Evolutionary conservation across 2,113 vertebrate species (phyloP), one percentile per base, ranked within the genome.

Genomic region (Amazona guildingii): DNA sequence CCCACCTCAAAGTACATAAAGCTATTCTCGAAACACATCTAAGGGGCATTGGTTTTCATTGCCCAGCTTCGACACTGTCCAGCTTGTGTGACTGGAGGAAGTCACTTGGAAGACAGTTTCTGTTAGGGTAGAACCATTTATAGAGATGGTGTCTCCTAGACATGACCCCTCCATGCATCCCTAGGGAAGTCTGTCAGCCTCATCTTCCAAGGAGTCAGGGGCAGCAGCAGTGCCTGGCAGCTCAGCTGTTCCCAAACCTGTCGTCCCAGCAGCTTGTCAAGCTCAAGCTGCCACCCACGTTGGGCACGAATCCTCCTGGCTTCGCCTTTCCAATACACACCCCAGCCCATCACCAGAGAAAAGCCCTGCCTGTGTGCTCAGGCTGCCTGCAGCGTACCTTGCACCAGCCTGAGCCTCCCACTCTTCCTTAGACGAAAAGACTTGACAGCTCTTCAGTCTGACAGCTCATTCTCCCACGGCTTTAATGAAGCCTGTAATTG

Each of bases 401-500:
- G 43, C 33, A 63, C 46, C 51, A 91, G 73, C 27, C 51, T 72
- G 39, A 83, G 37, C 27, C 44, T 67, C 44, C 0, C 0, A 5
- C 25, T 35, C 51, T 86, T 35, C 73, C 61, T 86, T 11, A 52
- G 54, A 84, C 0, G 4, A 89, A 84, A 80, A 27, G 24, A 24
- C 33, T 78, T 95, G 77, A 94, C 86, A 95, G 83, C 51, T 84
- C 35, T 76, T 94, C 81, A 20, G 62, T 44, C 89, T 66, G 69
- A 73, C 91, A 88, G 86, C 44, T 96, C 81, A 18, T 96, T 94
- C 35, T 94, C 76, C 61, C 39, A 62, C 17, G 62, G 39, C 33
- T 95, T 91, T 91, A 94, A 95, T 82, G 91, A 92, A 90, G 81
- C 66, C 41, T 94, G 48, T 91, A 86, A 94, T 89, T 95, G 66